Conservation (phyloP, 2,888 invertebrate genomes). For the Frankliniella intonsa region DNA sequence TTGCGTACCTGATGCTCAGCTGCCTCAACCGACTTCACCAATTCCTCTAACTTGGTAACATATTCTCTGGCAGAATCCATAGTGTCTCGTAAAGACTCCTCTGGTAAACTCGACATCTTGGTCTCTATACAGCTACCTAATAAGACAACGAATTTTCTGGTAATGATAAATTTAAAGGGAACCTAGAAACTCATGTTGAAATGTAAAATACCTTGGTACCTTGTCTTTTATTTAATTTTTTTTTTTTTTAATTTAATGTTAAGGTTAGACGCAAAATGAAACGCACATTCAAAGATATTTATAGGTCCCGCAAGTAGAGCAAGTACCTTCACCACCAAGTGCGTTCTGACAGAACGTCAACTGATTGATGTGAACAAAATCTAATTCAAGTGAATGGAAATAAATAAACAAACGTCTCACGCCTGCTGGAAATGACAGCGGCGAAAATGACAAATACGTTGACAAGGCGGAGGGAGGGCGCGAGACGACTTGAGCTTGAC, state of each 20-base stretch:
- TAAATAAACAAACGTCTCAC: constrained; percentile 1
- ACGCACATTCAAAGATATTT: neutral
- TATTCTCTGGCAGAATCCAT: constrained; percentile 7
- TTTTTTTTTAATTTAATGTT: too few species aligned
- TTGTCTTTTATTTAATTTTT: too few species aligned
- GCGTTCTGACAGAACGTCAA: neutral
- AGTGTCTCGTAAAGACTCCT: neutral
- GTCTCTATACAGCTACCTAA: neutral
- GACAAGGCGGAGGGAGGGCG: neutral
- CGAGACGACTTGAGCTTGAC: neutral
- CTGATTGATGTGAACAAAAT: neutral
- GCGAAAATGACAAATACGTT: neutral
- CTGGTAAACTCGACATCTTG: neutral
- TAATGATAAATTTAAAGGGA: too few species aligned
- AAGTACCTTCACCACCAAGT: neutral
- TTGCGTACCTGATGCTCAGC: neutral
- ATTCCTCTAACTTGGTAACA: neutral
- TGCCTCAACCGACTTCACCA: neutral
- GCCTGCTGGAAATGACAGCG: constrained; percentile 9
- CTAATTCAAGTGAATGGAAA: neutral
- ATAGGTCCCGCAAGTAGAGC: neutral
- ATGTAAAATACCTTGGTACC: too few species aligned
- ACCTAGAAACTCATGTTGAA: too few species aligned
- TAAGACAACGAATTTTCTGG: too few species aligned
- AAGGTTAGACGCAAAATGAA: neutral